Base-by-base conservation (phyloP, 1,140 invertebrate species). In the Oreohelix idahoensis region DNA sequence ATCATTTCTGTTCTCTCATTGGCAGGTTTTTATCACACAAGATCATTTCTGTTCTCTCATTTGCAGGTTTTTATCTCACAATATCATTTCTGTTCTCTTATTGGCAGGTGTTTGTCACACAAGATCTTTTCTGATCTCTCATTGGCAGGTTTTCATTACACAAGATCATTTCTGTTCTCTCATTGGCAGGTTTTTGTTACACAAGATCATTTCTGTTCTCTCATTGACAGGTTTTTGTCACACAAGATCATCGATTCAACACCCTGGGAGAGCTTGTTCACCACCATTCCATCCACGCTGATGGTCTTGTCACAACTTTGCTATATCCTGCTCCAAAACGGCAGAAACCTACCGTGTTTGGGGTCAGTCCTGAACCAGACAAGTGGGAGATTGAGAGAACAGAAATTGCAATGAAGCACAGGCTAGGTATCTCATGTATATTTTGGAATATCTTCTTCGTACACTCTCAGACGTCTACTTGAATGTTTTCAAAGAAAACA, bases 391-490 rank as follows among this genome's bases (percentile, higher is more conserved):
- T 99, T 76, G 98, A 99, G 92, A 94, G 98, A 85, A 98, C 97
- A 32, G 98, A 99, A 92, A 99, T 99, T 89, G 96, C 98, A 38
- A 99, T 99, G 98, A 96, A 97, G 90, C 98, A 99, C 93, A 98
- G 99, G 93, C 94, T 99, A 76, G 97, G 93, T 93, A 84, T 84
- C 83, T 84, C 26, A 15, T 58, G 53, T n/a, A 4, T 58, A 8
- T n/a, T n/a, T 58, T 45, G 5, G 5, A 45, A 45, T 15, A 45
- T 45, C 42, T 8, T 45, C 42, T 45, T 45, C 15, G 15, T 45
- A 5, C 42, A 45, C 15, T 15, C 42, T 45, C 42, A 45, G 5
- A n/a, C n/a, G n/a, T n/a, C n/a, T n/a, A n/a, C n/a, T n/a, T n/a
- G n/a, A n/a, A n/a, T n/a, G n/a, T n/a, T n/a, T n/a, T n/a, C n/a